Base-by-base conservation (phyloP, 1,140 invertebrate genomes). In the Batillaria attramentaria region DNA sequence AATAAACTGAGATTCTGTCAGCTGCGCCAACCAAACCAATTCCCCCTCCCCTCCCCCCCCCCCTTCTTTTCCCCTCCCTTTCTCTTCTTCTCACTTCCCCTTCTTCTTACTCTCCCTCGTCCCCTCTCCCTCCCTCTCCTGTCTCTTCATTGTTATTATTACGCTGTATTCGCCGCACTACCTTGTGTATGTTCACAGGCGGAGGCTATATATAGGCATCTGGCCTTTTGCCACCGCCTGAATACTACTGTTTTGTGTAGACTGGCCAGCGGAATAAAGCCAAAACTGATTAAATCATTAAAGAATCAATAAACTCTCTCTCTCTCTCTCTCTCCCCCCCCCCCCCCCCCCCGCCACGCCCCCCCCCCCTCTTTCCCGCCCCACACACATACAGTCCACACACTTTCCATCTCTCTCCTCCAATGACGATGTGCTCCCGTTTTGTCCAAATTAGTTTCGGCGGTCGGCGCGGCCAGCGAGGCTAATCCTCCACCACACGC, bases 61-160 rank as follows among this genome's bases (percentile, higher is more conserved):
- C 60, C 33, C 39, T 35, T 75, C 54, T 43, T 18, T 33, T 39
- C 43, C 43, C 43, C 18, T 43, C 43, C 50, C 41, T 74, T 5
- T 72, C 42, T 78, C 68, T 78, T 46, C 41, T 24, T 74, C 39
- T 46, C 16, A 18, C 42, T 78, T 39, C 73, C 6, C n/a, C 46
- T 79, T 70, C 74, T 54, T 62, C 68, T 78, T 31, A 42, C 46
- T 72, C 68, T 74, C 37, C n/a, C 68, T 54, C 68, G 74, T 31
- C 73, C 68, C 54, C 68, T 78, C 77, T 73, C 69, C 39, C 54
- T 79, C 39, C 69, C 65, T 43, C 37, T 78, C 76, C 69, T 79
- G n/a, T 73, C 50, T 79, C 70, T 79, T 35, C 60, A 8, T 79
- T n/a, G n/a, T n/a, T n/a, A n/a, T n/a, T n/a, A n/a, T n/a, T n/a